Evolutionary conservation across 92 coral and sea anemone species (phyloP).

Genomic region (Palythoa caribaeorum): DNA sequence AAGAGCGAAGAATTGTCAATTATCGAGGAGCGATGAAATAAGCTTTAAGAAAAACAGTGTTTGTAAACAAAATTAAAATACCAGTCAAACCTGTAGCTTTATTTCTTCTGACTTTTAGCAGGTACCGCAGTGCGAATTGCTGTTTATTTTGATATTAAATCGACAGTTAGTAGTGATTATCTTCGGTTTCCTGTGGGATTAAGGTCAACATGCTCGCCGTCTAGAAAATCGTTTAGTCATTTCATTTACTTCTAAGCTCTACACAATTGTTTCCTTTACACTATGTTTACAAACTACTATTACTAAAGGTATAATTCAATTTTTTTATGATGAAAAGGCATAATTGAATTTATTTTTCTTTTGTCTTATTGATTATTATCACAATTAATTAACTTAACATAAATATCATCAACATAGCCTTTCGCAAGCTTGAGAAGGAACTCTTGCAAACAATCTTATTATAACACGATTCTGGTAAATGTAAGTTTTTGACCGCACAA

Average conservation of each 20-base stretch:
- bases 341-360: background rate
- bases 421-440: constrained; percentile 1
- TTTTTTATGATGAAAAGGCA: background rate
- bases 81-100: background rate
- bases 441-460: background rate
- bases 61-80: background rate
- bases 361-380: background rate
- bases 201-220: constrained; percentile 9
- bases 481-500: background rate
- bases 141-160: constrained; percentile 20
- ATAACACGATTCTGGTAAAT: background rate
- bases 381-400: constrained; percentile 1
- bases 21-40: background rate
- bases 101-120: background rate
- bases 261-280: background rate
- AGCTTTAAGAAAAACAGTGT: background rate
- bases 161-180: constrained; percentile 29
- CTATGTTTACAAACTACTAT: background rate
- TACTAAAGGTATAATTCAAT: background rate
- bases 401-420: background rate
- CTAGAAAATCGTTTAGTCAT: background rate
- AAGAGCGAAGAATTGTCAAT: background rate
- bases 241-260: background rate
- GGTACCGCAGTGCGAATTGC: background rate
- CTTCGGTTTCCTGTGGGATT: constrained; percentile 40